Evolutionary conservation across 2,797 vertebrate species (phyloP).

Genomic region (Artibeus jamaicensis): DNA sequence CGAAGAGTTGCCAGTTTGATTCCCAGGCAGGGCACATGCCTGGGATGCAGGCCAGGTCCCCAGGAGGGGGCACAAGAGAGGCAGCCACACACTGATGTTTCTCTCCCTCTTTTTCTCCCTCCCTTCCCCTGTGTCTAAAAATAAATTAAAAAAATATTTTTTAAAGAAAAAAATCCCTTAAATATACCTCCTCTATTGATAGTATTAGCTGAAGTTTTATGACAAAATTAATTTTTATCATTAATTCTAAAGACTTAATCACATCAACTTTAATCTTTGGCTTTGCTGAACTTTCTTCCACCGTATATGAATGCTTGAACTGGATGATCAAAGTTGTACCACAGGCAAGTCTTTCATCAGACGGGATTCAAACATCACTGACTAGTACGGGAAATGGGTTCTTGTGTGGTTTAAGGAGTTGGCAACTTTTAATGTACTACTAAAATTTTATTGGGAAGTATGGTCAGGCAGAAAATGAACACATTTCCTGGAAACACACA

Average conservation of each 20-base stretch:
- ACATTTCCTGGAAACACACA: not conserved
- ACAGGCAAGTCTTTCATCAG: not conserved
- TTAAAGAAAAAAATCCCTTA: not conserved
- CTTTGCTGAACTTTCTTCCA: not conserved
- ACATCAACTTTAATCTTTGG: not conserved
- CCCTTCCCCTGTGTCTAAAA: too few relatives aligned
- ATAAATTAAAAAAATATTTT: too few relatives aligned
- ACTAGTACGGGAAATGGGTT: not conserved
- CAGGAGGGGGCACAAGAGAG: too few relatives aligned
- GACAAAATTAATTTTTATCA: not conserved
- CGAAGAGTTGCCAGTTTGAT: too few relatives aligned
- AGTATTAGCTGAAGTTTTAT: not conserved
- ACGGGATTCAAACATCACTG: not conserved
- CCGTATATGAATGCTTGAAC: not conserved
- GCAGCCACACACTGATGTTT: too few relatives aligned
- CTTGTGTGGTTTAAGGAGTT: not conserved
- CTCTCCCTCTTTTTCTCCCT: too few relatives aligned
- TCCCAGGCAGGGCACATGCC: too few relatives aligned
- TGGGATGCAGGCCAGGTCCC: too few relatives aligned
- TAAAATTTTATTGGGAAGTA: conserved; percentile 14
- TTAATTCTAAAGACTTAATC: conserved; percentile 13
- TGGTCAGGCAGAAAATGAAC: not conserved
- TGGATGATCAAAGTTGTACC: not conserved
- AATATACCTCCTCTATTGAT: not conserved
- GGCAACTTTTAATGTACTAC: not conserved